A percentile compares a stretch with the other conserved stretches of the same genome.
These are phyloP conservation scores for Okapia johnstoni DNA, from an alignment of 2,113 vertebrate genomes.

Conservation along the genomic window DNA sequence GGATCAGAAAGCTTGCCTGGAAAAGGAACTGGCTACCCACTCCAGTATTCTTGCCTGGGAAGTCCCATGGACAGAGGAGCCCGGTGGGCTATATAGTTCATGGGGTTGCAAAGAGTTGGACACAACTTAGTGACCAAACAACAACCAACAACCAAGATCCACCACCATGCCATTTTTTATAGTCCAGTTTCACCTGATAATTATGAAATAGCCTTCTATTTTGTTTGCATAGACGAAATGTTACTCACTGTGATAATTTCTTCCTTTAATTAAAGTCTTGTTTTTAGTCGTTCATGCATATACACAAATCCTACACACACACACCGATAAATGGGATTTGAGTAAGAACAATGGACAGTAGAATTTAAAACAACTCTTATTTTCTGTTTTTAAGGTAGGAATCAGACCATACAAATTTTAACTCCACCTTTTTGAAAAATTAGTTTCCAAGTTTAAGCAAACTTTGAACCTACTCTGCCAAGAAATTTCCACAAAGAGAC, in stretches of 20 bases:
- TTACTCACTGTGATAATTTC: neutral
- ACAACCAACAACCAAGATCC: neutral
- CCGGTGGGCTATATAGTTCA: neutral
- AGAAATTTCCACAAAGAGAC: neutral
- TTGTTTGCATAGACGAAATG: neutral
- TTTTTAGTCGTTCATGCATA: neutral
- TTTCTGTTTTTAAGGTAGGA: conserved; percentile 12
- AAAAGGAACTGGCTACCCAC: neutral
- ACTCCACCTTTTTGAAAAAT: neutral
- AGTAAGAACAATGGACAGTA: neutral
- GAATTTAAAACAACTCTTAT: neutral
- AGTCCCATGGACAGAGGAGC: neutral
- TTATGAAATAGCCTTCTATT: neutral
- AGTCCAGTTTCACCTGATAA: neutral
- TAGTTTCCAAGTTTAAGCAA: conserved; percentile 26
- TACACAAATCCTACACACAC: neutral
- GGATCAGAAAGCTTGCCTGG: neutral
- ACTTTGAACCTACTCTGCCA: neutral
- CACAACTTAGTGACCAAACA: neutral
- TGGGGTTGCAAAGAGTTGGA: accelerated
- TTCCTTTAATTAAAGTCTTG: neutral
- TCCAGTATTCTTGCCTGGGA: neutral
- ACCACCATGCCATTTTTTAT: neutral
- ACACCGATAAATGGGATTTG: neutral
- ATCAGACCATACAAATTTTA: neutral